Base-by-base conservation (phyloP, 2,888 invertebrate species). In the Rhagonycha fulva region DNA sequence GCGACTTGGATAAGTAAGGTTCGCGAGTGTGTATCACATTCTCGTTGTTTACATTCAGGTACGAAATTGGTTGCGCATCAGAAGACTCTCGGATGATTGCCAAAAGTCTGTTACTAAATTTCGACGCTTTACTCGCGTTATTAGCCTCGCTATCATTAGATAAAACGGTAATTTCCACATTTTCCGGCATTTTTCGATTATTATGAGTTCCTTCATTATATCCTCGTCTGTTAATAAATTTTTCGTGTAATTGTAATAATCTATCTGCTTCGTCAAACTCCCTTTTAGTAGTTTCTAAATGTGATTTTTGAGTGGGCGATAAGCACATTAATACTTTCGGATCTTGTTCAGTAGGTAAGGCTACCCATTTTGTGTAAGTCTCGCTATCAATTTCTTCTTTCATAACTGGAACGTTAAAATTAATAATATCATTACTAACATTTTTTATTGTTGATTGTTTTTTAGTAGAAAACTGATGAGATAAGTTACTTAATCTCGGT, bases 271-370 rank as follows among this genome's bases (percentile, higher is more conserved):
- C 91, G 68, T 90, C 88, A 68, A 89, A 86, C n/a, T 89, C 84
- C 68, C 89, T 88, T 62, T 89, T 89, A 19, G 90, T 89, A 82
- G 90, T 91, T 75, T 91, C 90, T 84, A 91, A 89, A 63, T 91
- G 87, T 83, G 89, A 89, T 83, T 91, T 91, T 84, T 94, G 95
- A 5, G 93, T 92, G 0, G 95, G 95, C 0, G 95, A 94, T 11
- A 95, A 88, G 82, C 93, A 94, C 9, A 93, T 89, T 74, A 94
- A 88, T 0, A 93, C 83, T 68, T 90, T 89, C 0, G 92, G 91
- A 83, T 93, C 92, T 32, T 88, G 87, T 77, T 89, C 89, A 0
- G 92, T 92, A 12, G 92, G 91, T 67, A 93, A 82, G 2, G 91
- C 92, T 77, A 92, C 88, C 93, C 93, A 92, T n/a, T 87, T 82